Base-by-base conservation (phyloP, 2,113 vertebrate species). In the Sialia sialis region DNA sequence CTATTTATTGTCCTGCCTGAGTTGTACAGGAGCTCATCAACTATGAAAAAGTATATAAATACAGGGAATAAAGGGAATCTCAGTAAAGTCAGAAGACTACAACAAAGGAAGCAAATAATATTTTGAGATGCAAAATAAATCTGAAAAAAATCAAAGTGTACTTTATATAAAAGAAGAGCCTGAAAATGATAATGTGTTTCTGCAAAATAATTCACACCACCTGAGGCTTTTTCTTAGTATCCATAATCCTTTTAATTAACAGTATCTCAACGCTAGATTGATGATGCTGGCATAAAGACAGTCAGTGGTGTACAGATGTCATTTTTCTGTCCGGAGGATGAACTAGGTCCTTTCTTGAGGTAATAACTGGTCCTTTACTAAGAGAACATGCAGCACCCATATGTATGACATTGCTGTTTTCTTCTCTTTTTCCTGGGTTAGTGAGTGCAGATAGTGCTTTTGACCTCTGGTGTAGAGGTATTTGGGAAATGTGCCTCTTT, bases 311-410 rank as follows among this genome's bases (percentile, higher is more conserved):
- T 85, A n/a, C n/a, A 23, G n/a, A 19, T 3, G 8, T 13, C 2
- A 3, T 44, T 60, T 51, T 63, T 74, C 49, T 64, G 9, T 74
- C n/a, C 30, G 36, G 14, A 70, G 27, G 27, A 41, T 44, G 19
- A 70, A 77, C 10, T 9, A n/a, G 12, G 15, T 46, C 5, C 15
- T 46, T 62, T 44, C 23, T n/a, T 66, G 52, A 75, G 29, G 30
- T 78, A 55, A 30, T 15, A 36, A 41, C 15, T n/a, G 7, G 11
- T 56, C 8, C 34, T 70, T 62, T 27, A 43, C 16, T n/a, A 62
- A 27, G 34, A 41, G 48, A 13, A 16, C 1, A 0, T 74, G 41
- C 5, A 84, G 19, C 30, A n/a, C 11, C 11, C 0, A 0, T 43
- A 19, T 21, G 2, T 9, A 16, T 38, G 39, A 16, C 3, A 7